Base-by-base conservation (phyloP, 2,797 vertebrate species). In the Mastacembelus armatus region DNA sequence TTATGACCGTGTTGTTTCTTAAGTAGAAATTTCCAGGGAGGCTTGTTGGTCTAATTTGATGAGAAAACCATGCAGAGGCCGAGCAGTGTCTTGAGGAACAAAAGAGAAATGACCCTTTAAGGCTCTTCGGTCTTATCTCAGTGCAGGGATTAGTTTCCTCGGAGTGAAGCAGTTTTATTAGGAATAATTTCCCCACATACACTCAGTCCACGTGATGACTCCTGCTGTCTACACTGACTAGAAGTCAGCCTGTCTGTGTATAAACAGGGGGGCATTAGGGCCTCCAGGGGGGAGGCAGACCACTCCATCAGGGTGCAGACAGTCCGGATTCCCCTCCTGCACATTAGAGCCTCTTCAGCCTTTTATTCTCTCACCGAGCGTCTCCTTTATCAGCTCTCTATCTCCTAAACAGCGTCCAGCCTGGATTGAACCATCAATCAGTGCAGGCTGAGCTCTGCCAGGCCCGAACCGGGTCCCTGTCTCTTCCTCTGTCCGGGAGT, bases 321-420 rank as follows among this genome's bases (percentile, higher is more conserved):
- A 84, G 68, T 67, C 76, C 72, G 78, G 75, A 77, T 63, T 61
- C 74, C 77, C 83, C 77, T 42, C 58, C 65, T 33, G 51, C 73
- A n/a, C 86, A 89, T 88, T 87, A 88, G 72, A 65, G 64, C 55
- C 57, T 27, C 48, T 51, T 64, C 62, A 5, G 67, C 42, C 3
- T 8, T 39, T 61, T 47, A 21, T 35, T 22, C 26, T 48, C 48
- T 60, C 45, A 8, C 54, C 44, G 68, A 83, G 70, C 66, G 18
- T 39, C 40, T 58, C 52, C 62, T 81, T 89, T 91, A 91, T 92
- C 91, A 82, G 90, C 85, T 90, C 81, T 90, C 73, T 88, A 89
- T 92, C 89, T 90, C 61, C 71, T 12, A 88, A 91, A 90, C 88
- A 90, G 73, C 77, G 63, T 73, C 79, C 78, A 72, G 45, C 36